phyloP scores from a whole-genome alignment of 2,113 vertebrate genomes.

The Oriolus oriolus region DNA sequence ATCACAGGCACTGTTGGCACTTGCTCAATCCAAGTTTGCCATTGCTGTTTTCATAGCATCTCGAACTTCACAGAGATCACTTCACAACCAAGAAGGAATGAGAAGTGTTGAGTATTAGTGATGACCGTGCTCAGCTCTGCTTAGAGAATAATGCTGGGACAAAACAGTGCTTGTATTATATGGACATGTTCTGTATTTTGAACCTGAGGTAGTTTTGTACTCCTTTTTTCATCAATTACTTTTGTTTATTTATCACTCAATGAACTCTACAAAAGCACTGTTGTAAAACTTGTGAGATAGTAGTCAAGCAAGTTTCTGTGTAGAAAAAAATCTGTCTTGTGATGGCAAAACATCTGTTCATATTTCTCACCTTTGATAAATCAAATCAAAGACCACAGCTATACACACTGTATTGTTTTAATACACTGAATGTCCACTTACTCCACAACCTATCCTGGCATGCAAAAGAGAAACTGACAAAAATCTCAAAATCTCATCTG shows the following conservation, averaged over 20 bases:
- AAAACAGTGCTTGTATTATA: not conserved
- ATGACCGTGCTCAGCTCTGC: not conserved
- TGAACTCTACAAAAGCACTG: not conserved
- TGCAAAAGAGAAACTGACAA: not conserved
- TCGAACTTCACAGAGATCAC: not conserved
- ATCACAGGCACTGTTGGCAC: not conserved
- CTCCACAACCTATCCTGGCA: not conserved
- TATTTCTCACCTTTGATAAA: not conserved
- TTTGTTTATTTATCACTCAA: not conserved
- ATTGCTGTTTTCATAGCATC: not conserved
- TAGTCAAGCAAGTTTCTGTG: not conserved
- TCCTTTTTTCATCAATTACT: not conserved
- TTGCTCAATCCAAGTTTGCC: not conserved
- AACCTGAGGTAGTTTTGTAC: not conserved
- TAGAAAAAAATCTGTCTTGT: not conserved
- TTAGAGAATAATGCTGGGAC: not conserved
- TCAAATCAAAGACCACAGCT: not conserved
- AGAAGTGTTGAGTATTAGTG: not conserved
- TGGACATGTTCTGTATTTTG: not conserved
- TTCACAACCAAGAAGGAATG: not conserved
- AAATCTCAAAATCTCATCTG: fast-evolving
- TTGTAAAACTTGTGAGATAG: not conserved
- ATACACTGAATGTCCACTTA: not conserved
- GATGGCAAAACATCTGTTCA: not conserved
- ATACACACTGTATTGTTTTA: not conserved